Evolutionary conservation across 92 coral and sea anemone genomes (phyloP).

Genomic region (Diadumene lineata): DNA sequence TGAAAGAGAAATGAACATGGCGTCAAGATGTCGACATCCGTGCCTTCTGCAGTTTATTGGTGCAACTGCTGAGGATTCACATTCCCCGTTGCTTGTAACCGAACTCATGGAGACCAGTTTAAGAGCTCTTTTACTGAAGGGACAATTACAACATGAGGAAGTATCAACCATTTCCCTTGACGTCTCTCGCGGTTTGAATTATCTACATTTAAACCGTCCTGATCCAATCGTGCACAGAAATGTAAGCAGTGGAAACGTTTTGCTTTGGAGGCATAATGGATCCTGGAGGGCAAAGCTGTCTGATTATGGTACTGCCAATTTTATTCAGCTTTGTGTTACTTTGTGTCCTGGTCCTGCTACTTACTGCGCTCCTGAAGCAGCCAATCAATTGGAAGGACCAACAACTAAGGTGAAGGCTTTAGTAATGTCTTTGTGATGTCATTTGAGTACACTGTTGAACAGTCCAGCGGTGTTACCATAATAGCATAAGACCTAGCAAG

Average conservation of each 20-base stretch:
- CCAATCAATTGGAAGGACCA: conserved; percentile 46
- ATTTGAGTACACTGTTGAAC: no score
- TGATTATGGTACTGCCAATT: conserved; percentile 86
- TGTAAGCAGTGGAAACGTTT: conserved; percentile 83
- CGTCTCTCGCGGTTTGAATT: conserved; percentile 69
- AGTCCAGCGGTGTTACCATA: no score
- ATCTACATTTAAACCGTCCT: conserved; percentile 20
- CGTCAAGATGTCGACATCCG: conserved; percentile 74
- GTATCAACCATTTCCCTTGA: conserved; percentile 52
- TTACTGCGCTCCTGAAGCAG: conserved; percentile 83
- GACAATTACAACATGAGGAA: conserved; percentile 34
- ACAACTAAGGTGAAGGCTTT: conserved; percentile 75
- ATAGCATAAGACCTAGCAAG: no score
- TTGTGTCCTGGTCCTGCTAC: conserved; percentile 64
- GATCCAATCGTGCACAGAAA: conserved; percentile 82
- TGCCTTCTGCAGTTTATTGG: conserved; percentile 7
- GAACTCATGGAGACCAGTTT: conserved; percentile 77
- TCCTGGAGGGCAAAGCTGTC: conserved; percentile 81
- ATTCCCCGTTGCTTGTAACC: conserved; percentile 62
- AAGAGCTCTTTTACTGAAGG: conserved; percentile 52
- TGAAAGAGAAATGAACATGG: conserved; percentile 69
- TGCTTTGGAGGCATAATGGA: conserved; percentile 73
- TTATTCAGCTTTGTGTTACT: conserved; percentile 75
- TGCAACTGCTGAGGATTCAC: conserved; percentile 66
- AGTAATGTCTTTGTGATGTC: no score